phyloP scores from a whole-genome alignment of 2,113 vertebrate genomes.

The Erpornis zantholeuca region DNA sequence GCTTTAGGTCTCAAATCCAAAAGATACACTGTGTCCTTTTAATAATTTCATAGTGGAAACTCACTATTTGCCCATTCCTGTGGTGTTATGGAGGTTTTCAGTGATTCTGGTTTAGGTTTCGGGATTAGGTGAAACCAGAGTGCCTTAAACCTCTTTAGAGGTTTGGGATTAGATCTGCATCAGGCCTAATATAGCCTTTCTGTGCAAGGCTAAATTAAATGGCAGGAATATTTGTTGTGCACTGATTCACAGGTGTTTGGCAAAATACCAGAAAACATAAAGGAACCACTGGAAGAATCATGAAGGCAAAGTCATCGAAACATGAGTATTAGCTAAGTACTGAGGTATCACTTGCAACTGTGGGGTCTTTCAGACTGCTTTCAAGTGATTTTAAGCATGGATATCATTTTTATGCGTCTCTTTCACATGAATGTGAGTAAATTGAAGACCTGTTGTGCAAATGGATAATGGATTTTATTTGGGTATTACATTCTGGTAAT shows the following conservation, averaged over 20 bases:
- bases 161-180: constrained; percentile 84
- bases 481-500: constrained; percentile 51
- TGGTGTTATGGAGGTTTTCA: constrained; percentile 80
- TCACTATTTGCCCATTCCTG: constrained; percentile 85
- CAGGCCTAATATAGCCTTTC: constrained; percentile 74
- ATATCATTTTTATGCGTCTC: constrained; percentile 67
- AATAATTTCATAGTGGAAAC: constrained; percentile 78
- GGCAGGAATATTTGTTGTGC: constrained; percentile 75
- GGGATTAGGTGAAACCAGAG: constrained; percentile 98
- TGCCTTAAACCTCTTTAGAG: constrained; percentile 90
- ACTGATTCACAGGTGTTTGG: constrained; percentile 79
- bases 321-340: constrained; percentile 63
- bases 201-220: constrained; percentile 78
- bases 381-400: constrained; percentile 69
- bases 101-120: constrained; percentile 85
- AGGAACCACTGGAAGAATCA: constrained; percentile 52
- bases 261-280: constrained; percentile 65
- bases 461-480: constrained; percentile 43
- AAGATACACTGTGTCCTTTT: constrained; percentile 83
- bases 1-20: constrained; percentile 78
- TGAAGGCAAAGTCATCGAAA: constrained; percentile 67
- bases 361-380: constrained; percentile 55
- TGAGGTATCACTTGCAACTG: constrained; percentile 68
- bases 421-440: constrained; percentile 35
- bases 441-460: constrained; percentile 55